These are phyloP conservation scores for Pogonus chalceus DNA, from an alignment of 1,140 invertebrate genomes.

Conservation along the genomic window DNA sequence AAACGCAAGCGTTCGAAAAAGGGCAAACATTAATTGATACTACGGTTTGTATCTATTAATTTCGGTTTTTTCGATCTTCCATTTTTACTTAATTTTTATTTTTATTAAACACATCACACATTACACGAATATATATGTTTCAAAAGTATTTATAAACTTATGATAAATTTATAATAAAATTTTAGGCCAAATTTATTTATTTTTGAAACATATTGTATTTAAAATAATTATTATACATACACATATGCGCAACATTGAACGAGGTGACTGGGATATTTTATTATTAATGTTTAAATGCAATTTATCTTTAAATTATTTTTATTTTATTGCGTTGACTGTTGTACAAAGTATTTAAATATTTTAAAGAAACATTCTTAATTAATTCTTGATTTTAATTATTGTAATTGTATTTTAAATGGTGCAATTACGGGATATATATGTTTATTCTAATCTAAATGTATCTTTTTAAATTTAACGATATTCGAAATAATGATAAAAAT, in stretches of 20 bases:
- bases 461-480: neutral
- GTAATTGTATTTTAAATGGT: neutral
- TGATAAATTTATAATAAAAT: too few species aligned
- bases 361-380: neutral
- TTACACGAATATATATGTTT: too few species aligned
- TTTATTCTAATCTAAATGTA: too few species aligned
- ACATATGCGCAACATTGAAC: too few species aligned
- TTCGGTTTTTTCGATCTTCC: neutral
- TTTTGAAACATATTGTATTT: too few species aligned
- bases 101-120: neutral
- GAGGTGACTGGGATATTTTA: neutral
- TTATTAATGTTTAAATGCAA: too few species aligned
- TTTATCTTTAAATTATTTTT: neutral
- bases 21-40: conserved; percentile 27
- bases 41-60: too few species aligned
- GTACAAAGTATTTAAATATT: conserved; percentile 4
- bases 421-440: conserved; percentile 1
- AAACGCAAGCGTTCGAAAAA: conserved; percentile 29
- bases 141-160: too few species aligned
- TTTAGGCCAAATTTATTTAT: too few species aligned
- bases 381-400: neutral
- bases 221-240: too few species aligned
- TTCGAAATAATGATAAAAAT: conserved; percentile 1
- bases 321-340: neutral
- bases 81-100: conserved; percentile 4